These are phyloP conservation scores for Borostomias antarcticus DNA, from an alignment of 2,797 vertebrate genomes.

Conservation along the genomic window DNA sequence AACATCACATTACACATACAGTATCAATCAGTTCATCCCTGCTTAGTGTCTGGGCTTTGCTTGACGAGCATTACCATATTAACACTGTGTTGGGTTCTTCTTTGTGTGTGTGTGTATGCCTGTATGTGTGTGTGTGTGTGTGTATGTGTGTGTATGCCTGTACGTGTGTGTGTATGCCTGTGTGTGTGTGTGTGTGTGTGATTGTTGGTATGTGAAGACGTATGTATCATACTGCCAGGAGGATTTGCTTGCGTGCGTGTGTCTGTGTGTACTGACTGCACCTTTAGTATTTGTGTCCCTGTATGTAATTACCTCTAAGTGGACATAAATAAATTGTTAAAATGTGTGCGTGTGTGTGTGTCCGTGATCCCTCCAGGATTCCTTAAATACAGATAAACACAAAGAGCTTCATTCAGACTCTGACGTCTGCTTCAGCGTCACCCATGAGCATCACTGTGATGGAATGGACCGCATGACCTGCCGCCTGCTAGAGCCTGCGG, in stretches of 20 bases:
- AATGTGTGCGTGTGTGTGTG: too few species aligned
- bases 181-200: constrained; percentile 8
- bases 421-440: not conserved
- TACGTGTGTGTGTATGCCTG: not conserved
- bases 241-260: too few species aligned
- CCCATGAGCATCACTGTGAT: not conserved
- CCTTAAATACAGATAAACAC: not conserved
- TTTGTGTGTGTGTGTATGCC: not conserved
- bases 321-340: too few species aligned
- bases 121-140: constrained; percentile 1
- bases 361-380: not conserved
- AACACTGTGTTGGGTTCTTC: too few species aligned
- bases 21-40: not conserved
- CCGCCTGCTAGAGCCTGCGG: too few species aligned
- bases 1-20: not conserved
- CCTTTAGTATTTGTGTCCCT: constrained; percentile 4
- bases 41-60: too few species aligned
- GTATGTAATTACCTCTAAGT: too few species aligned
- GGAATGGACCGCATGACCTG: not conserved
- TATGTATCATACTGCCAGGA: too few species aligned
- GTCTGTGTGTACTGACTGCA: constrained; percentile 23
- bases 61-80: not conserved
- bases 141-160: constrained; percentile 6
- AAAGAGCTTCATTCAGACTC: not conserved
- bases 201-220: not conserved